A percentile compares a stretch with the other conserved stretches of the same genome.
These are phyloP conservation scores for Fabriciana adippe DNA, from an alignment of 2,888 invertebrate species.

Conservation along the genomic window DNA sequence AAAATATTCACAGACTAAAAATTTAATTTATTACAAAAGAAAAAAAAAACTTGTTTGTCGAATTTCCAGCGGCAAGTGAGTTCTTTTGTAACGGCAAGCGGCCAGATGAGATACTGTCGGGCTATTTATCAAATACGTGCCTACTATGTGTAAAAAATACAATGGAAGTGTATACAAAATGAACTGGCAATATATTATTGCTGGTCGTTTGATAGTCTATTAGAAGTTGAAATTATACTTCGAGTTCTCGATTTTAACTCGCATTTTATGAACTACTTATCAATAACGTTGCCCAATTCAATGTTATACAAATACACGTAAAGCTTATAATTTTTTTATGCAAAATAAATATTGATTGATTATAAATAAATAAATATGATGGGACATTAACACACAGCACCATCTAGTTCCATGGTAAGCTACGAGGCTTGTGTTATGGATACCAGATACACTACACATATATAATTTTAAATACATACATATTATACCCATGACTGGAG, in stretches of 20 bases:
- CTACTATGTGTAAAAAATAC: slow-evolving; percentile 54
- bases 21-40: not conserved
- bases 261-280: not conserved
- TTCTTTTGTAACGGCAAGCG: slow-evolving; percentile 35
- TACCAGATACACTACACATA: too few species aligned
- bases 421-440: too few species aligned
- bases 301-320: too few species aligned
- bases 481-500: too few species aligned
- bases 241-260: slow-evolving; percentile 38
- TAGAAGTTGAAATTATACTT: slow-evolving; percentile 42
- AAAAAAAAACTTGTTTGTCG: slow-evolving; percentile 32
- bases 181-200: slow-evolving; percentile 60
- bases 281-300: not conserved
- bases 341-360: too few species aligned
- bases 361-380: too few species aligned
- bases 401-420: too few species aligned
- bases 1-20: not conserved
- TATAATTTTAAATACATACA: too few species aligned
- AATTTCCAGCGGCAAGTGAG: slow-evolving; percentile 27
- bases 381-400: too few species aligned
- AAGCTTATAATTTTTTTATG: too few species aligned
- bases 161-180: slow-evolving; percentile 54
- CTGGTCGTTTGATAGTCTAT: slow-evolving; percentile 54
- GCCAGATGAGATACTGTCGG: slow-evolving; percentile 45
- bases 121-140: slow-evolving; percentile 48